phyloP scores from a whole-genome alignment of 2,797 vertebrate species.

The Malurus leucopterus region DNA sequence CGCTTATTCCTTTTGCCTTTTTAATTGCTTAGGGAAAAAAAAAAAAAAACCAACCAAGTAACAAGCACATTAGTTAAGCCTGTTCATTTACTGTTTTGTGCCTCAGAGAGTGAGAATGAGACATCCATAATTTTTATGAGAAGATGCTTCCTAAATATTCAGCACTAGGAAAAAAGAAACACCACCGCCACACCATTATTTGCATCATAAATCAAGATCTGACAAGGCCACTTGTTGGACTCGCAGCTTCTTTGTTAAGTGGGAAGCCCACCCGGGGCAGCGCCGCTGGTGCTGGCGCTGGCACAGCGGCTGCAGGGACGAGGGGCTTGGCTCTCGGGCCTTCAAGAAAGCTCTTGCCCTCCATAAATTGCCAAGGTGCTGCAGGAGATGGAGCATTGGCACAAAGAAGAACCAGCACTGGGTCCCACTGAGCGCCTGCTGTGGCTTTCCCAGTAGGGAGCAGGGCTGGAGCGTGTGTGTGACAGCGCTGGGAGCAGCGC shows the following conservation, averaged over 20 bases:
- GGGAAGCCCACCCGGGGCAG: neutral
- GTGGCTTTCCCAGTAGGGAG: neutral
- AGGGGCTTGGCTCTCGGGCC: conserved; percentile 11
- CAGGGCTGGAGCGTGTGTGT: neutral
- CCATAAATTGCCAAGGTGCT: conserved; percentile 44
- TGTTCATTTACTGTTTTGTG: conserved; percentile 72
- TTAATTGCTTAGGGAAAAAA: conserved; percentile 34
- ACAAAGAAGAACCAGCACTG: conserved; percentile 22
- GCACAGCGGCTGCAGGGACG: neutral
- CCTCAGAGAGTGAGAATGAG: conserved; percentile 70
- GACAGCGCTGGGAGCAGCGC: neutral
- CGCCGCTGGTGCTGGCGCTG: neutral
- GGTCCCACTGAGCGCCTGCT: neutral
- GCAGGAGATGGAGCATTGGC: conserved; percentile 33
- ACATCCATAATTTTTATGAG: conserved; percentile 70
- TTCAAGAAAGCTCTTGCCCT: conserved; percentile 41
- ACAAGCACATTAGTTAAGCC: conserved; percentile 62
- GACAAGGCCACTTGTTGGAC: conserved; percentile 62
- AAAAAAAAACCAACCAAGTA: neutral
- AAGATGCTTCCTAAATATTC: conserved; percentile 71
- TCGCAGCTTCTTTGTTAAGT: conserved; percentile 53
- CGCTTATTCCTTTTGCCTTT: conserved; percentile 55
- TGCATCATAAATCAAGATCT: conserved; percentile 67
- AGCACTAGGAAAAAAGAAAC: conserved; percentile 65
- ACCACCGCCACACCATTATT: conserved; percentile 61